phyloP scores from a whole-genome alignment of 2,888 invertebrate genomes.

The Bursaphelenchus okinawaensis region DNA sequence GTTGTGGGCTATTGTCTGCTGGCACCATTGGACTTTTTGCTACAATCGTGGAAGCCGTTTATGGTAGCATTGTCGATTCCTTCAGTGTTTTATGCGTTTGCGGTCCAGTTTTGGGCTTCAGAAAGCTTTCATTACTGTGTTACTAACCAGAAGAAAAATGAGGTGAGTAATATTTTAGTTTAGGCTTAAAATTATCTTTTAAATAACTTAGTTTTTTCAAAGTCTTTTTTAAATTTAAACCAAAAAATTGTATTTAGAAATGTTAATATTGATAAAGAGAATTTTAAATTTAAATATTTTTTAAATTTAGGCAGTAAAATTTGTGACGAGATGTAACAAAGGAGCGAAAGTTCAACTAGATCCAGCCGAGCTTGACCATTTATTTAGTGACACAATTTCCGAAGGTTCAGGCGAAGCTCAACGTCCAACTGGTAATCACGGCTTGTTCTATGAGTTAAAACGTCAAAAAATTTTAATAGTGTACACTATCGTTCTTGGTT shows the following conservation, averaged over 20 bases:
- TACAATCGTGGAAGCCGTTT: slow-evolving; percentile 13
- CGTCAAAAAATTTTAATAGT: slow-evolving; percentile 18
- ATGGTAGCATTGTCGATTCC: slow-evolving; percentile 10
- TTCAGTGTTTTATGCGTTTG: slow-evolving; percentile 11
- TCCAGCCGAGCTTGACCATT: background rate
- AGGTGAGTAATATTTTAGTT: background rate
- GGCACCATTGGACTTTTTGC: slow-evolving; percentile 12
- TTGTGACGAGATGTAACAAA: background rate
- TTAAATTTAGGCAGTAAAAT: background rate
- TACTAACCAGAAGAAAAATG: background rate
- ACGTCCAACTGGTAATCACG: background rate
- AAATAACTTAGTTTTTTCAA: too few relatives aligned
- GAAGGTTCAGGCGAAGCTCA: background rate
- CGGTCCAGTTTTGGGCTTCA: slow-evolving; percentile 12
- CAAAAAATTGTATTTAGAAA: too few relatives aligned
- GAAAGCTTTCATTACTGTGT: slow-evolving; percentile 14
- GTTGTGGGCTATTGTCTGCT: slow-evolving; percentile 17
- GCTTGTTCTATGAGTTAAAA: background rate
- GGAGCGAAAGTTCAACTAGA: background rate
- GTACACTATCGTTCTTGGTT: slow-evolving; percentile 34
- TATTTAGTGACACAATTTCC: too few relatives aligned
- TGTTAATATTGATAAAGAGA: too few relatives aligned
- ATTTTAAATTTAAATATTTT: too few relatives aligned
- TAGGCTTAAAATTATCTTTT: background rate
- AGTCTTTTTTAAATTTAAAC: too few relatives aligned